These are phyloP conservation scores for Varroa destructor DNA, from an alignment of 1,140 invertebrate genomes.

Conservation along the genomic window DNA sequence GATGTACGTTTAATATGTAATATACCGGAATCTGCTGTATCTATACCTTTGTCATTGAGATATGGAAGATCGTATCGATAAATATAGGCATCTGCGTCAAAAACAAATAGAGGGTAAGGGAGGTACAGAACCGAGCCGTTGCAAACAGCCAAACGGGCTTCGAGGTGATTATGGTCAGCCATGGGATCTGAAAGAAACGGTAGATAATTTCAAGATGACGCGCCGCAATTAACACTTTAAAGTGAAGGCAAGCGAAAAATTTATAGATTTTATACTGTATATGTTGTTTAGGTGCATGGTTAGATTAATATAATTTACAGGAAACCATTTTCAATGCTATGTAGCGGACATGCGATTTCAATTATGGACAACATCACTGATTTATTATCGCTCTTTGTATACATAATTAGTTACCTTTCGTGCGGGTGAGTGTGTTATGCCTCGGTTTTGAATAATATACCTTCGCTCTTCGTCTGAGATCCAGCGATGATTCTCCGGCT, in stretches of 20 bases:
- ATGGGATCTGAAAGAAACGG: constrained; percentile 10
- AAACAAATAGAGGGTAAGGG: constrained; percentile 4
- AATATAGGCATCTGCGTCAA: constrained; percentile 10
- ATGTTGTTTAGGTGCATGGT: no score
- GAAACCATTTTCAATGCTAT: no score
- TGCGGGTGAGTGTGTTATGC: not conserved
- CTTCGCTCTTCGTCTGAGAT: constrained; percentile 20
- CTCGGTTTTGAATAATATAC: constrained; percentile 20
- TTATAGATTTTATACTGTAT: no score
- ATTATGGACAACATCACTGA: no score
- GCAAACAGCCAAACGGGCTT: not conserved
- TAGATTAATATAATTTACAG: no score
- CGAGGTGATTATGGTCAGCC: not conserved
- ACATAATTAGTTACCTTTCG: not conserved
- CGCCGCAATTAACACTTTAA: no score
- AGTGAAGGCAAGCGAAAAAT: no score
- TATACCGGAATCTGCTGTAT: no score
- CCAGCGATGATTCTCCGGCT: constrained; percentile 25
- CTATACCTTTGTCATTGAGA: not conserved
- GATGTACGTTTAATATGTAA: no score
- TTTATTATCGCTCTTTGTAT: no score
- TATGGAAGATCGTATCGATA: not conserved
- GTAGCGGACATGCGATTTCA: no score
- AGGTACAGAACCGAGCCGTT: not conserved
- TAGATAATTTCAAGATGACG: no score